Conservation (phyloP, 2,797 vertebrate genomes). For the Silurus aristotelis region DNA sequence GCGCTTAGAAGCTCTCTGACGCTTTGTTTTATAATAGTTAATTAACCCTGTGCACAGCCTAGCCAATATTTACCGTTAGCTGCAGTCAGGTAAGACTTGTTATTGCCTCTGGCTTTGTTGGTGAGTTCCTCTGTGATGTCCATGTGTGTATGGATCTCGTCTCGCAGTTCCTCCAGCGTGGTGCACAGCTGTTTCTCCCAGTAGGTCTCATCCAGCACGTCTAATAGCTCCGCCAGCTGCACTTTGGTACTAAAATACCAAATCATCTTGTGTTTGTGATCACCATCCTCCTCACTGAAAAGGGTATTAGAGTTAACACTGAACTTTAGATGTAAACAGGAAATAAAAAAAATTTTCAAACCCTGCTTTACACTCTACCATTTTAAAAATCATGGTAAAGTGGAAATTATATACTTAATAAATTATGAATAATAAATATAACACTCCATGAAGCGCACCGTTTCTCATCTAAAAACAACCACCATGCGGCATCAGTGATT, state of each 20-base stretch:
- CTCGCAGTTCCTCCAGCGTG: conserved; percentile 87
- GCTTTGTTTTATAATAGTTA: neutral
- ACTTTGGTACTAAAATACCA: conserved; percentile 98
- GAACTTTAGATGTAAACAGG: too few relatives aligned
- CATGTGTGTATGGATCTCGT: conserved; percentile 92
- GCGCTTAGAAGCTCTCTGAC: neutral
- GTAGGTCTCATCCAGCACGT: conserved; percentile 86
- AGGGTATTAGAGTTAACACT: neutral
- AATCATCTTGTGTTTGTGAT: conserved; percentile 90
- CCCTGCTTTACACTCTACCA: neutral
- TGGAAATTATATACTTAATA: too few relatives aligned
- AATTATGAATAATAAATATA: too few relatives aligned
- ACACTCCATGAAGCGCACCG: too few relatives aligned
- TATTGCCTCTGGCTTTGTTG: conserved; percentile 91
- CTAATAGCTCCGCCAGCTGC: conserved; percentile 89
- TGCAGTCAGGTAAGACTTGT: conserved; percentile 89
- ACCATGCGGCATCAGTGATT: too few relatives aligned
- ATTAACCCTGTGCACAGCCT: too few relatives aligned
- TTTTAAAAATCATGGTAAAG: neutral
- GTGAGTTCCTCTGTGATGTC: conserved; percentile 94
- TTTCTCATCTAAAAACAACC: too few relatives aligned
- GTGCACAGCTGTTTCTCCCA: conserved; percentile 90
- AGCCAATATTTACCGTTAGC: conserved; percentile 83
- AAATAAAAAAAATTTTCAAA: neutral
- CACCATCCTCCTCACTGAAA: conserved; percentile 91